These are phyloP conservation scores for Syngnathus floridae DNA, from an alignment of 2,113 vertebrate species.

Conservation along the genomic window DNA sequence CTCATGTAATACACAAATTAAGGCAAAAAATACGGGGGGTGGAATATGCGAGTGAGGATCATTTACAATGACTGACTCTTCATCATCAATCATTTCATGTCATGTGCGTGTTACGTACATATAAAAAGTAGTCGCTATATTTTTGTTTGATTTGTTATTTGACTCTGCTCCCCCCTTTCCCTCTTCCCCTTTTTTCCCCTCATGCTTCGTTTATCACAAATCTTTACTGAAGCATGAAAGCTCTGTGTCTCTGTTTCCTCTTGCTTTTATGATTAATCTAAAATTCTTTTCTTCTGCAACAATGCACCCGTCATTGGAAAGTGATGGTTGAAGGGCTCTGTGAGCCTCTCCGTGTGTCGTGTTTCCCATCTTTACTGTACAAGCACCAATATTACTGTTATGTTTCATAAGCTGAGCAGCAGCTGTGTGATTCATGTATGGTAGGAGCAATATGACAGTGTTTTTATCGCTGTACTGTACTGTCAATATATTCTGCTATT, in stretches of 20 bases:
- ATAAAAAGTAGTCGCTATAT: conserved; percentile 46
- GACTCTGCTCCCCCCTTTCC: conserved; percentile 34
- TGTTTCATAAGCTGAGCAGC: conserved; percentile 53
- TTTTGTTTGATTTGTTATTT: conserved; percentile 19
- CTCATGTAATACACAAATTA: conserved; percentile 34
- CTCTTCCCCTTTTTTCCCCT: conserved; percentile 27
- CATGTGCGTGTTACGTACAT: conserved; percentile 46
- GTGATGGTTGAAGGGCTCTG: conserved; percentile 34
- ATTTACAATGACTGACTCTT: conserved; percentile 27
- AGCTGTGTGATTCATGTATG: conserved; percentile 60
- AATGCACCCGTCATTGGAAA: conserved; percentile 28
- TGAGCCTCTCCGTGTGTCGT: conserved; percentile 54
- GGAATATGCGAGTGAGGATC: conserved; percentile 34
- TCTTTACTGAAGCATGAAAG: conserved; percentile 15
- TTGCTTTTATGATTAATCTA: conserved; percentile 40
- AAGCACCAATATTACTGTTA: conserved; percentile 51
- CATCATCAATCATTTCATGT: conserved; percentile 34
- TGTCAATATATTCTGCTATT: conserved; percentile 67
- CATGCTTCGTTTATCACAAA: conserved; percentile 20
- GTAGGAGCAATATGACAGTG: conserved; percentile 61
- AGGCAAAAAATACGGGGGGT: conserved; percentile 23
- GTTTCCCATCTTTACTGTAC: conserved; percentile 51
- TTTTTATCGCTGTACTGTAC: conserved; percentile 64
- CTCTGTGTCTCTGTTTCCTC: conserved; percentile 35
- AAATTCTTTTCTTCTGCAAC: conserved; percentile 38